Percentiles rank a stretch among this genome's conserved stretches.
Evolutionary conservation across 2,888 invertebrate genomes (phyloP).

Genomic region (Drosophila yooni): DNA sequence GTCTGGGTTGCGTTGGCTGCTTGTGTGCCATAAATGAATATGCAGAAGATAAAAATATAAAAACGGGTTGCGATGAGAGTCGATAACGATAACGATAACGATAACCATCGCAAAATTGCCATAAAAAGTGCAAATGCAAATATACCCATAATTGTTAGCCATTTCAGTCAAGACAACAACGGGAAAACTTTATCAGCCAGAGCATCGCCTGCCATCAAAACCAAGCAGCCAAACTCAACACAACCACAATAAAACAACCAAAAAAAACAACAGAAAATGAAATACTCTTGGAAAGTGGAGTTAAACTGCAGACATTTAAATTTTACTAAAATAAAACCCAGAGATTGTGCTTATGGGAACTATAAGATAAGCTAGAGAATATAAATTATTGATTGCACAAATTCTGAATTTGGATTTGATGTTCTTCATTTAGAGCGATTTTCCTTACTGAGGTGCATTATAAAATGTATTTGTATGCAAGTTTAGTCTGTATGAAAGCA

Average conservation of each 20-base stretch:
- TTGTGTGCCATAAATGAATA: constrained; percentile 57
- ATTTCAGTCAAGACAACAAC: constrained; percentile 55
- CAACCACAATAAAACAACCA: constrained; percentile 66
- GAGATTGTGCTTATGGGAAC: neutral
- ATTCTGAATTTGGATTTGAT: neutral
- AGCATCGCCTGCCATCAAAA: constrained; percentile 52
- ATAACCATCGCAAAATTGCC: constrained; percentile 27
- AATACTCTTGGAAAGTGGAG: neutral
- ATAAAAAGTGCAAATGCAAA: constrained; percentile 40
- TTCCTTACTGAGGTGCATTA: too few species aligned
- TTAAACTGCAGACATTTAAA: neutral
- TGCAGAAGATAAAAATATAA: constrained; percentile 51
- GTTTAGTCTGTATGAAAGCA: neutral
- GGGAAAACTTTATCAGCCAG: constrained; percentile 65
- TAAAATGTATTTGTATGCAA: too few species aligned
- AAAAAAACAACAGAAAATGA: neutral
- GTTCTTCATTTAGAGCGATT: neutral
- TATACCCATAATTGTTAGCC: constrained; percentile 65
- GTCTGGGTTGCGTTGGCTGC: neutral
- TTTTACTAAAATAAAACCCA: neutral
- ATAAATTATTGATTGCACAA: neutral
- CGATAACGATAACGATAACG: constrained; percentile 50
- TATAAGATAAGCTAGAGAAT: neutral
- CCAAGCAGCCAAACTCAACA: constrained; percentile 44
- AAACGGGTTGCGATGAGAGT: constrained; percentile 41